Conservation (phyloP, 2,888 invertebrate species). For the Cerastis rubricosa region DNA sequence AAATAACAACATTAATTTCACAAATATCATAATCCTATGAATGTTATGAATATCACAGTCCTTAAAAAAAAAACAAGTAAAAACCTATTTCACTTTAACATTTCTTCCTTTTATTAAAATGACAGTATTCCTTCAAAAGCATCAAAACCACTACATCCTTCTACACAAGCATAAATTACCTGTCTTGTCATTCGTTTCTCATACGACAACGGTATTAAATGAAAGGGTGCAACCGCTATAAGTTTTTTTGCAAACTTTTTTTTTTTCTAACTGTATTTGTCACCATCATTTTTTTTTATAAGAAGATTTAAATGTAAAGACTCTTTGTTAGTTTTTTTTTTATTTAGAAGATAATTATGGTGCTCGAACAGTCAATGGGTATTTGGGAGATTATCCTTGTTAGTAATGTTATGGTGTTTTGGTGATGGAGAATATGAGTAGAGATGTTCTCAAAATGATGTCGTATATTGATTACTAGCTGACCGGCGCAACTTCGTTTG, state of each 20-base stretch:
- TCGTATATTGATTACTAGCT: no score
- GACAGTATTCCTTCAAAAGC: neutral
- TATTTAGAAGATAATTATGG: constrained; percentile 70
- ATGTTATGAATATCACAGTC: no score
- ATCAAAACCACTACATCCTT: constrained; percentile 33
- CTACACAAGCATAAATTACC: constrained; percentile 63
- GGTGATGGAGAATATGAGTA: neutral
- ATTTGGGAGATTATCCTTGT: constrained; percentile 57
- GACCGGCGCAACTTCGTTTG: no score
- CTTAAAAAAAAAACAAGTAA: no score
- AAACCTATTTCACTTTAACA: neutral
- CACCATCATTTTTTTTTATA: constrained; percentile 68
- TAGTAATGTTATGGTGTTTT: constrained; percentile 17
- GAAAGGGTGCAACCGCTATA: constrained; percentile 84
- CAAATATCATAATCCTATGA: no score
- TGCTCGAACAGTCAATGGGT: constrained; percentile 79
- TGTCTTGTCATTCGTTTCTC: constrained; percentile 78
- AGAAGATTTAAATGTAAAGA: constrained; percentile 74
- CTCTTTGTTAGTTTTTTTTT: constrained; percentile 72
- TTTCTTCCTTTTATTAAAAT: no score
- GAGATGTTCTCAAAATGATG: neutral
- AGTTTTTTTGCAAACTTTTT: constrained; percentile 68
- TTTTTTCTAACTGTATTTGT: constrained; percentile 67
- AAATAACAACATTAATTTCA: no score
- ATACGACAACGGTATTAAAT: constrained; percentile 78